These are phyloP conservation scores for Lophura nycthemera DNA, from an alignment of 2,113 vertebrate species.

Conservation along the genomic window DNA sequence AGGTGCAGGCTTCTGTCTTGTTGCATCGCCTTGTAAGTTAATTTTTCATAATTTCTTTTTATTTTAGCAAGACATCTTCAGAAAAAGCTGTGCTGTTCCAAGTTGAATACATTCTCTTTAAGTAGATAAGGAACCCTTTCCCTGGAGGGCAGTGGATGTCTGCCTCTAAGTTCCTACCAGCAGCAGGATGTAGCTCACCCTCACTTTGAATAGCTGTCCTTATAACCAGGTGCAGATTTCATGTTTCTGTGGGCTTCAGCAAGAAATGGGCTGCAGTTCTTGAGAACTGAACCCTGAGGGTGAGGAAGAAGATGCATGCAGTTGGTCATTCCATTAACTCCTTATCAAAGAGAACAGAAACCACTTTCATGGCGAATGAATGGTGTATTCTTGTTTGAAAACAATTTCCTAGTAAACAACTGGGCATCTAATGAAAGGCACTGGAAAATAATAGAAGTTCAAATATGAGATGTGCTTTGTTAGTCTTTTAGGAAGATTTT, in stretches of 20 bases:
- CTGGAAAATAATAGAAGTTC: background rate
- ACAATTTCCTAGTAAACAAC: background rate
- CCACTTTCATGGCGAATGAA: background rate
- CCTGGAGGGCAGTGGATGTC: background rate
- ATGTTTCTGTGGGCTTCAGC: background rate
- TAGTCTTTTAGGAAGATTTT: background rate
- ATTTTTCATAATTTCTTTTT: background rate
- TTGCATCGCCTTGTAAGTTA: background rate
- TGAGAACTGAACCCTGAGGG: background rate
- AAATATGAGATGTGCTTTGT: background rate
- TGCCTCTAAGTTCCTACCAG: background rate
- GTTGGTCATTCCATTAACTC: background rate
- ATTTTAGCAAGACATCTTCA: background rate
- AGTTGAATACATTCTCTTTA: background rate
- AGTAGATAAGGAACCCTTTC: background rate
- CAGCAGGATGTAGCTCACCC: background rate
- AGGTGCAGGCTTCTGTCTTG: background rate
- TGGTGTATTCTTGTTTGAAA: background rate
- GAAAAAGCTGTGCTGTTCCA: background rate
- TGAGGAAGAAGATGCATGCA: background rate
- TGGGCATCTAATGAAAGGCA: background rate
- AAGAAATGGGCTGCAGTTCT: background rate
- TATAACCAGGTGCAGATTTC: background rate
- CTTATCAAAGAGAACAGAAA: background rate
- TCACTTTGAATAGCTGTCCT: background rate